Base-by-base conservation (phyloP, 1,140 invertebrate species). In the Magallana ariakensis region DNA sequence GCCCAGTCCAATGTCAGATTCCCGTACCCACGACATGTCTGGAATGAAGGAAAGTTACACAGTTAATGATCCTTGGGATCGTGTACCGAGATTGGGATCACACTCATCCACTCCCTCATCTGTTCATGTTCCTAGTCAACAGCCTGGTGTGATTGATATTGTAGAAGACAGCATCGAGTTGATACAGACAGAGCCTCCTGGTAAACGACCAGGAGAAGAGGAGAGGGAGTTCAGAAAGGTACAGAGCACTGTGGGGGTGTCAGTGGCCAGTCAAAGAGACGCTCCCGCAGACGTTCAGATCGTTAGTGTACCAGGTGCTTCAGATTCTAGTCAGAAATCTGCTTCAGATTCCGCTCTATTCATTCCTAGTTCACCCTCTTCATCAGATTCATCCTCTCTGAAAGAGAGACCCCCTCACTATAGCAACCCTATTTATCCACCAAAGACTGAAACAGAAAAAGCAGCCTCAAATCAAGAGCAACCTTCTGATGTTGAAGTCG, bases 141-240 rank as follows among this genome's bases (percentile, higher is more conserved):
- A 86, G 58, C 85, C 85, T 9, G 85, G 85, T 22, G 85, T 86
- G 13, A 82, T 86, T 81, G 80, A 86, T 57, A 86, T 86, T 58
- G 33, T 81, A 22, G 85, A 86, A 57, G 85, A 86, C 26, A 81
- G 85, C 62, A 81, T 86, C 19, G 85, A 86, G 60, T 54, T 86
- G 53, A 22, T 86, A 58, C 85, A 86, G 58, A 86, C 85, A n/a
- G 85, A 86, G n/a, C 85, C 85, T 8, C 85, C 85, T 13, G 66
- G 75, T 22, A 86, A 86, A 86, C 22, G 80, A n/a, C 57, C 85
- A 60, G 85, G 85, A 16, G 75, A 82, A 33, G 53, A 56, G 11
- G 26, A 22, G 15, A 57, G 53, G 7, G 75, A 81, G 57, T n/a
- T 56, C 11, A 57, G 75, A 86, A 80, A 86, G 22, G 80, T 56